Evolutionary conservation across 2,113 vertebrate species (phyloP).

Genomic region (Uria aalge): DNA sequence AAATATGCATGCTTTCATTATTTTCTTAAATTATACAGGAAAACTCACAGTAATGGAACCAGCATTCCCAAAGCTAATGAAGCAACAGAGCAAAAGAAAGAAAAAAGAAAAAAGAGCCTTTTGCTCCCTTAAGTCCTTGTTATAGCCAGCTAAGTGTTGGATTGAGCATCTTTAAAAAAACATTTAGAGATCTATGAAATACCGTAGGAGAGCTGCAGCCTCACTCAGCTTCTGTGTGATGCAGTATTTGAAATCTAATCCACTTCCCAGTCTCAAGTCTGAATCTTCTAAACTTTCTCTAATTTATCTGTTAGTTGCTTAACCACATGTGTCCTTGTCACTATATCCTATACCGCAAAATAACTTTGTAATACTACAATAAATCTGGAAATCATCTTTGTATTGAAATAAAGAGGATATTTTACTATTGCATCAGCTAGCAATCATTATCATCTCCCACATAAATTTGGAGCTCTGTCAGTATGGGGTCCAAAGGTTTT

Average conservation of each 20-base stretch:
- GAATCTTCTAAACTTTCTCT: not conserved
- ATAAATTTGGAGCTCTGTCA: not conserved
- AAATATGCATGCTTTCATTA: slow-evolving; percentile 68
- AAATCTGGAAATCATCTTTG: not conserved
- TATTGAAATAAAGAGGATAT: not conserved
- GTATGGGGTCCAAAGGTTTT: slow-evolving; percentile 23
- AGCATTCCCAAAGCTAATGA: slow-evolving; percentile 83
- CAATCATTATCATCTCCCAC: slow-evolving; percentile 19
- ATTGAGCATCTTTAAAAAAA: slow-evolving; percentile 85
- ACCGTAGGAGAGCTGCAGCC: slow-evolving; percentile 74
- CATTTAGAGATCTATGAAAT: slow-evolving; percentile 82
- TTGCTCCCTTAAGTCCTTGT: slow-evolving; percentile 93
- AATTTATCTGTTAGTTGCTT: not conserved
- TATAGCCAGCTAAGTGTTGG: slow-evolving; percentile 86
- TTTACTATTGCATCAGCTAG: slow-evolving; percentile 52
- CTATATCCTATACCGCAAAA: not conserved
- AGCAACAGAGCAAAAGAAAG: slow-evolving; percentile 74
- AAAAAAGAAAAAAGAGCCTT: slow-evolving; percentile 61
- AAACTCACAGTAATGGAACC: slow-evolving; percentile 82
- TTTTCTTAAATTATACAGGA: slow-evolving; percentile 82
- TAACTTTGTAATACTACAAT: not conserved
- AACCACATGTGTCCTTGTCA: not conserved
- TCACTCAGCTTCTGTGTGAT: slow-evolving; percentile 67
- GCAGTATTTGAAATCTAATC: slow-evolving; percentile 70
- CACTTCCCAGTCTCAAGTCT: slow-evolving; percentile 33